Base-by-base conservation (phyloP, 35 echinoderm and acorn worm genomes). In the Strongylocentrotus purpuratus region DNA sequence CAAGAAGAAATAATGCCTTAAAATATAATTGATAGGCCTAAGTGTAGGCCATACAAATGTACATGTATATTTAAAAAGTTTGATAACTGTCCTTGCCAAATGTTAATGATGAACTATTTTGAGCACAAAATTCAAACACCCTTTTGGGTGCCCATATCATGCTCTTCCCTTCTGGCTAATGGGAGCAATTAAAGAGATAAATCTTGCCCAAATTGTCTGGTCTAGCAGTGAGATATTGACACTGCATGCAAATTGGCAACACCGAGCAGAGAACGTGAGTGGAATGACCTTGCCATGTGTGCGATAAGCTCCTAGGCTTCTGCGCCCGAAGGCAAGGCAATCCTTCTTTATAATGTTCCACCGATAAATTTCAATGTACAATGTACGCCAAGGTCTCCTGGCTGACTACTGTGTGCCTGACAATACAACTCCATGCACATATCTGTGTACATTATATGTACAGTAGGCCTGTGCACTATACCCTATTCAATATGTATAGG, bases 171-270 rank as follows among this genome's bases (percentile, higher is more conserved):
- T 78, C 28, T 78, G 65, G 20, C 20, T 78, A 78, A n/a, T 22
- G 65, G 18, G 65, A 78, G 65, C 65, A 78, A 78, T 78, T 78
- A 78, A 78, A 78, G 65, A 78, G 65, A 78, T 78, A 78, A 55
- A 78, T 78, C 22, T 78, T 22, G 65, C 65, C 22, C 20, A 78
- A 78, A 78, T 78, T n/a, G 22, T 78, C 65, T 28, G 22, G 22
- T 78, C 65, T 78, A 78, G 7, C 28, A n/a, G 65, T 78, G 20
- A 78, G 20, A 78, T 78, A 28, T 7, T 4, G n/a, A 8, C 65
- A 28, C 20, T 78, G 65, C 65, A 78, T 4, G 20, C 65, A 78
- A 78, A 78, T 78, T 78, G 65, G 65, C 65, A 78, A 78, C 65
- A 78, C 8, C 8, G 25, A 78, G 28, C 28, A 78, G 65, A 78